These are phyloP conservation scores for Phocoena sinus DNA, from an alignment of 2,113 vertebrate genomes.

Conservation along the genomic window DNA sequence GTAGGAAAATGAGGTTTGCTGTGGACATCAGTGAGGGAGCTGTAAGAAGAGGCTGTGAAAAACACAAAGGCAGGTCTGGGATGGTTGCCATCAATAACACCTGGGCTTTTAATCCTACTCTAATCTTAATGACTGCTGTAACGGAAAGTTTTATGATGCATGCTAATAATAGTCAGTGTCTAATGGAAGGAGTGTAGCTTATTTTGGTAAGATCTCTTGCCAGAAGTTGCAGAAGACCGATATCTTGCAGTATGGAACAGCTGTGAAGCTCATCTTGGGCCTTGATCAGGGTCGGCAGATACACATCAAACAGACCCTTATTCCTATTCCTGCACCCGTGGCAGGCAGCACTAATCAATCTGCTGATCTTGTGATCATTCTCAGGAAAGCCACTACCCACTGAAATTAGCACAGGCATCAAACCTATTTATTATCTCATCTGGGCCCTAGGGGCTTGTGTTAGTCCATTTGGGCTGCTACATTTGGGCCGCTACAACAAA, in stretches of 20 bases:
- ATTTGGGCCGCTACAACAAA: not conserved
- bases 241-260: not conserved
- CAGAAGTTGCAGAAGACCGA: constrained; percentile 47
- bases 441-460: not conserved
- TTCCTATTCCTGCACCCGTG: not conserved
- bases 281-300: not conserved
- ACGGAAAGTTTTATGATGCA: constrained; percentile 69
- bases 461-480: not conserved
- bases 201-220: constrained; percentile 51
- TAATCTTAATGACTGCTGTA: constrained; percentile 74
- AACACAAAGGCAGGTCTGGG: constrained; percentile 57
- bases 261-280: not conserved
- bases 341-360: not conserved
- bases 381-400: not conserved
- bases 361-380: not conserved
- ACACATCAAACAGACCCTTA: not conserved
- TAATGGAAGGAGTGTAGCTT: constrained; percentile 52
- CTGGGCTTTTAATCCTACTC: constrained; percentile 69
- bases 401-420: not conserved
- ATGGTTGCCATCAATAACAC: constrained; percentile 58
- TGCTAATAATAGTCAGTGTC: constrained; percentile 53
- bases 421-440: not conserved
- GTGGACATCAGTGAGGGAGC: constrained; percentile 19
- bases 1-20: constrained; percentile 7
- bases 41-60: constrained; percentile 28